These are phyloP conservation scores for Sinotaia quadrata DNA, from an alignment of 2,888 invertebrate species.

Conservation along the genomic window DNA sequence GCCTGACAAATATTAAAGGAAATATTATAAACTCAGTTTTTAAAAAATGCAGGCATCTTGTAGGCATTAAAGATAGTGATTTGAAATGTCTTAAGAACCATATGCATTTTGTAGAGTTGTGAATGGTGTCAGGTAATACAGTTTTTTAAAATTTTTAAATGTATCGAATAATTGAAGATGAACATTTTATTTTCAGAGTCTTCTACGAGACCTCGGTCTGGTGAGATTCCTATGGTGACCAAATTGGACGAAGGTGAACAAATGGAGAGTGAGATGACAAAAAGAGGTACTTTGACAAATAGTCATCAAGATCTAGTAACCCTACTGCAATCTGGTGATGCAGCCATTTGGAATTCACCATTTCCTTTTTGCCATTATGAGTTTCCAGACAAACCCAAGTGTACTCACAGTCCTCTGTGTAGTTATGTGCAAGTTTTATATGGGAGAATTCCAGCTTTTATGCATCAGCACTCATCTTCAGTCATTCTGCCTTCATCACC, in stretches of 20 bases:
- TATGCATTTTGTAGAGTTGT: too few species aligned
- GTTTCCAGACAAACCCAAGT: background rate
- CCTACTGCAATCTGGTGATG: background rate
- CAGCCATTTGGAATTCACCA: constrained; percentile 5
- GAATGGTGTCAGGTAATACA: too few species aligned
- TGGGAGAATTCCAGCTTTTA: background rate
- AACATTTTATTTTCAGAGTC: background rate
- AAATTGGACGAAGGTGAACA: constrained; percentile 63
- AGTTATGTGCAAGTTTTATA: background rate
- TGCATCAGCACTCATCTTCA: background rate
- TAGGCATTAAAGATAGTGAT: too few species aligned
- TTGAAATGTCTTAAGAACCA: too few species aligned
- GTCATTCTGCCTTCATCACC: background rate
- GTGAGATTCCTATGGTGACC: constrained; percentile 51
- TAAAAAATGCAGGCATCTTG: too few species aligned
- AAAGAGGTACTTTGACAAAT: background rate
- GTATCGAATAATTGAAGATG: too few species aligned
- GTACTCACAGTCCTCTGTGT: background rate
- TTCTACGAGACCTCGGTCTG: constrained; percentile 14
- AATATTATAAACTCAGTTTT: too few species aligned
- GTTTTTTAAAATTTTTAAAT: too few species aligned
- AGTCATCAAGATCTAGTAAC: constrained; percentile 4
- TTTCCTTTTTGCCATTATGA: background rate
- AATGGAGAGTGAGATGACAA: constrained; percentile 23
- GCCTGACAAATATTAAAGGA: too few species aligned